These are phyloP conservation scores for Drosophila yakuba DNA, from an alignment of 1,140 invertebrate genomes.

Conservation along the genomic window DNA sequence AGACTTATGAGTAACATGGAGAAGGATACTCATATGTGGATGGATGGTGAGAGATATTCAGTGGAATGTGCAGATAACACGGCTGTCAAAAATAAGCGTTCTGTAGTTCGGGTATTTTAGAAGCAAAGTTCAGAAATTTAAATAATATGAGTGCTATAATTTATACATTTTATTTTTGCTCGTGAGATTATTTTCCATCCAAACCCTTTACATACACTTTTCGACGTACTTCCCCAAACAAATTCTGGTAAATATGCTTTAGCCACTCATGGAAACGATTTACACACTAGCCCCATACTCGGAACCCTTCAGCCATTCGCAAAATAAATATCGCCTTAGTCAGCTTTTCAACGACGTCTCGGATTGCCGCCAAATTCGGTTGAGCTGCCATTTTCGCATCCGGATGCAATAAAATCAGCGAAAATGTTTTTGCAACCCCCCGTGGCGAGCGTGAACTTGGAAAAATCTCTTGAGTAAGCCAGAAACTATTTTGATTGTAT, in stretches of 20 bases:
- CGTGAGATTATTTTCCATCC: too few relatives aligned
- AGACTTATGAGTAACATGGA: conserved; percentile 15
- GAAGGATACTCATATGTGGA: conserved; percentile 4
- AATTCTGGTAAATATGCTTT: not conserved
- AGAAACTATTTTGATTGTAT: conserved; percentile 30
- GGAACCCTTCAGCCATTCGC: conserved; percentile 5
- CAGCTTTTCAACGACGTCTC: conserved; percentile 10
- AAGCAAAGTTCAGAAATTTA: not conserved
- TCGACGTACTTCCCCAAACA: not conserved
- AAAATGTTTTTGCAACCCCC: conserved; percentile 67
- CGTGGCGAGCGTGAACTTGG: conserved; percentile 12
- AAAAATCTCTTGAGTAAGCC: conserved; percentile 22
- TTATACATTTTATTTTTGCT: too few relatives aligned
- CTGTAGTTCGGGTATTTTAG: not conserved
- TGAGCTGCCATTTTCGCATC: conserved; percentile 17
- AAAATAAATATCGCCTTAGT: conserved; percentile 9
- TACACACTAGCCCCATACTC: conserved; percentile 20
- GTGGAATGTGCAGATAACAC: conserved; percentile 21
- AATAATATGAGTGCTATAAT: too few relatives aligned
- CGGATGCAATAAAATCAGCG: conserved; percentile 67
- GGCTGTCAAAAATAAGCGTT: not conserved
- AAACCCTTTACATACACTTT: too few relatives aligned
- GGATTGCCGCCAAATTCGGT: conserved; percentile 25
- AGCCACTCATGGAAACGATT: not conserved
- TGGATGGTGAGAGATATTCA: conserved; percentile 7